These are phyloP conservation scores for Piliocolobus tephrosceles DNA, from an alignment of 2,113 vertebrate species.

Conservation along the genomic window DNA sequence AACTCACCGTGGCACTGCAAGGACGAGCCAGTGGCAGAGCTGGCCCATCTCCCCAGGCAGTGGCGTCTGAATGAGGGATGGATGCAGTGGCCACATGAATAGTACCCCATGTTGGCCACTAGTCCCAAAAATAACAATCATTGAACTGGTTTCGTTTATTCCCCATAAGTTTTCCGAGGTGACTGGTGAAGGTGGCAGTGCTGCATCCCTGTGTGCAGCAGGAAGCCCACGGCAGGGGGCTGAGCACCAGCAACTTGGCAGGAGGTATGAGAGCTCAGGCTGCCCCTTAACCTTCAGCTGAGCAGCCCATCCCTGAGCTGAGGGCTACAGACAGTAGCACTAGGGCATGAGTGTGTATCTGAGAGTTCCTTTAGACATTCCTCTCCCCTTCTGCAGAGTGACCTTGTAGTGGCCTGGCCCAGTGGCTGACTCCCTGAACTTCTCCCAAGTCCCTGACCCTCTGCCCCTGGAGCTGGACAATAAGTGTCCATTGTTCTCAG, in stretches of 20 bases:
- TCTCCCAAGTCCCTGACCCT: background rate
- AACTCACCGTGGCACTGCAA: accelerated
- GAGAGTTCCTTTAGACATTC: constrained; percentile 90
- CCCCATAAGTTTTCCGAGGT: background rate
- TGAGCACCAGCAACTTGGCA: background rate
- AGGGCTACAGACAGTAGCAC: background rate
- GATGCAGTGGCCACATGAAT: accelerated
- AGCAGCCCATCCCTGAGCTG: background rate
- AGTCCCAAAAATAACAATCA: background rate
- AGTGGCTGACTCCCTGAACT: background rate
- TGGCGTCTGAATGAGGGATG: background rate
- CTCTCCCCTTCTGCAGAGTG: background rate
- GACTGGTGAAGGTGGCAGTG: background rate
- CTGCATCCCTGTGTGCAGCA: accelerated
- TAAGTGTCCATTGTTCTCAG: background rate
- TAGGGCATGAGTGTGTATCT: constrained; percentile 91
- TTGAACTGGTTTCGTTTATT: background rate
- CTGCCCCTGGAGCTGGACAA: background rate
- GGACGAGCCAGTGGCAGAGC: background rate
- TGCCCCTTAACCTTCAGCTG: background rate
- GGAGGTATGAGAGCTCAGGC: background rate
- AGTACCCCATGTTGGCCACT: accelerated
- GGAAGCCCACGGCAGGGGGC: background rate
- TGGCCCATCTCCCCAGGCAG: background rate
- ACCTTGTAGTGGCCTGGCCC: background rate